Percentiles rank a stretch among this genome's conserved stretches.
These are phyloP conservation scores for Lanius collurio DNA, from an alignment of 2,113 vertebrate genomes.

Conservation along the genomic window DNA sequence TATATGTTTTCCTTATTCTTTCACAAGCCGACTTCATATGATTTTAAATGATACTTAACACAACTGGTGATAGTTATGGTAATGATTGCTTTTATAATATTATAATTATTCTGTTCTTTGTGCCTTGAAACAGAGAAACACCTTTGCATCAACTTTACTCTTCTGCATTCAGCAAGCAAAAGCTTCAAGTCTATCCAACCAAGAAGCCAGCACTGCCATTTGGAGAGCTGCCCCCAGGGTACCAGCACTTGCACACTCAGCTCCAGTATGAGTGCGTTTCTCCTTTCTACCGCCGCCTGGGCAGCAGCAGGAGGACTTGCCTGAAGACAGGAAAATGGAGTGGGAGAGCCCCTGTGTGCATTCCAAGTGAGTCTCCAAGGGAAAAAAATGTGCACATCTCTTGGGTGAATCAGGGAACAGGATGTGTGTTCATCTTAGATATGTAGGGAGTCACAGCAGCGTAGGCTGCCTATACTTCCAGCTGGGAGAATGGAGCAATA, in stretches of 20 bases:
- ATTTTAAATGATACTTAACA: background rate
- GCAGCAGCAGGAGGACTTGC: conserved; percentile 92
- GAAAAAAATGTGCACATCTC: background rate
- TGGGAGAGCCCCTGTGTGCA: conserved; percentile 90
- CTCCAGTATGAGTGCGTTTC: conserved; percentile 93
- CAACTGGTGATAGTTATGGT: background rate
- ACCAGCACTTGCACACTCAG: conserved; percentile 90
- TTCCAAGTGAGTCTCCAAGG: conserved; percentile 85
- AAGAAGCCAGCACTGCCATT: conserved; percentile 77
- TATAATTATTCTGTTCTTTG: background rate
- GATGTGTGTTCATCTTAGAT: background rate
- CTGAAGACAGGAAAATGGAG: conserved; percentile 97
- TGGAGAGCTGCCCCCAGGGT: conserved; percentile 83
- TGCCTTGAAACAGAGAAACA: conserved; percentile 81
- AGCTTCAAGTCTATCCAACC: conserved; percentile 75
- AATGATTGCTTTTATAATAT: background rate
- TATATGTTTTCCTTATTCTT: background rate
- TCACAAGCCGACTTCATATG: background rate
- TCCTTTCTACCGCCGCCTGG: conserved; percentile 88
- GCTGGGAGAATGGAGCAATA: background rate
- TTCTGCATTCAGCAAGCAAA: conserved; percentile 74
- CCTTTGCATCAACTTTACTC: conserved; percentile 90
- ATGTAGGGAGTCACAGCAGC: background rate
- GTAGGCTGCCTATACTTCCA: background rate
- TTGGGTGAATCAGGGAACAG: background rate